Conservation (phyloP, 1,140 invertebrate species). For the Micrasema minimum region DNA sequence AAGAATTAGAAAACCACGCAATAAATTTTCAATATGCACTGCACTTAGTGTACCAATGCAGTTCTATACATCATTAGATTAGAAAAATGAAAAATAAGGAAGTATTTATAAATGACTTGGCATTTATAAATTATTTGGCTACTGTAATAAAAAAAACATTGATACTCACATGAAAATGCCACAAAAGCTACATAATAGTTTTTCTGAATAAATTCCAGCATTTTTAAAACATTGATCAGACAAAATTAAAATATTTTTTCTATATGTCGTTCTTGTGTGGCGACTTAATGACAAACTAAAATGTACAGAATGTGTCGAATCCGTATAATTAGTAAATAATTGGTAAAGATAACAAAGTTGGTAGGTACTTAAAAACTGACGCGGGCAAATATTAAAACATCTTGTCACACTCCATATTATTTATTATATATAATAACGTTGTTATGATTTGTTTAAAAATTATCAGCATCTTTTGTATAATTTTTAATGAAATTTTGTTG, state of each 20-base stretch:
- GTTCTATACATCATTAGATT: too few species aligned
- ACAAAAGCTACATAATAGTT: conserved; percentile 40
- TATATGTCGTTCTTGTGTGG: not conserved
- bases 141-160: not conserved
- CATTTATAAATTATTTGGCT: too few species aligned
- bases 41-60: too few species aligned
- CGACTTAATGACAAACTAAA: not conserved
- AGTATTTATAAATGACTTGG: too few species aligned
- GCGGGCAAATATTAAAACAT: not conserved
- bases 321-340: too few species aligned
- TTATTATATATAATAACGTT: too few species aligned
- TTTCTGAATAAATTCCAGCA: conserved; percentile 29
- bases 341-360: too few species aligned
- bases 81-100: too few species aligned
- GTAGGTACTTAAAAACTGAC: not conserved
- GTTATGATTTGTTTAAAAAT: not conserved
- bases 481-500: too few species aligned
- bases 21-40: too few species aligned
- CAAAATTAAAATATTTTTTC: too few species aligned
- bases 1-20: not conserved
- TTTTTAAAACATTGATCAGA: not conserved
- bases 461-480: too few species aligned
- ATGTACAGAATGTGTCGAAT: not conserved
- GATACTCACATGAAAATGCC: conserved; percentile 43
- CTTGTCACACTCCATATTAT: not conserved